phyloP scores from a whole-genome alignment of 2,113 vertebrate species.

The Lasiurus borealis region DNA sequence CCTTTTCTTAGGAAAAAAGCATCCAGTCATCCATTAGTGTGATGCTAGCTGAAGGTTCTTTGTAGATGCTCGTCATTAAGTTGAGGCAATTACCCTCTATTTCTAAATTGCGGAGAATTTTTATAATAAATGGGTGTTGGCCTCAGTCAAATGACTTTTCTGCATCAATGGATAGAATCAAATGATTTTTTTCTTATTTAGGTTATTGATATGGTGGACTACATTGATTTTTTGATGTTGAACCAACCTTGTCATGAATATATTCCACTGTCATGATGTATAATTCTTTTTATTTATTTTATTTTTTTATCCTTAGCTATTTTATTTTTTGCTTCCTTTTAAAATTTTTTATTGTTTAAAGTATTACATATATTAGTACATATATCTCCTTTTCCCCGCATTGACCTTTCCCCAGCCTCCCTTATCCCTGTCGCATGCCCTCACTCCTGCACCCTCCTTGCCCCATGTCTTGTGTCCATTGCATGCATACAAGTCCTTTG shows the following conservation, averaged over 20 bases:
- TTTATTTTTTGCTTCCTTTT: no score
- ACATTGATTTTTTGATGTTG: constrained; percentile 42
- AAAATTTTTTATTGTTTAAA: no score
- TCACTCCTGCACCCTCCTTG: no score
- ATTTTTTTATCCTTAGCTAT: no score
- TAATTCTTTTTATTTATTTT: constrained; percentile 2
- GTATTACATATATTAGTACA: no score
- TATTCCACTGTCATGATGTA: background rate
- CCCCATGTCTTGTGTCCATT: no score
- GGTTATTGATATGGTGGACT: background rate
- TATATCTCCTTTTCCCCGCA: no score
- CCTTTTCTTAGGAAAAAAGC: background rate
- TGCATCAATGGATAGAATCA: constrained; percentile 15
- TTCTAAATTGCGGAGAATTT: background rate
- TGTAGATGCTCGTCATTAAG: background rate
- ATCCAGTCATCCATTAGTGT: background rate
- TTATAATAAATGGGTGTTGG: background rate
- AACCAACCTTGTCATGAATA: constrained; percentile 35
- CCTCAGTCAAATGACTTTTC: background rate
- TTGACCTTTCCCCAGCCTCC: no score
- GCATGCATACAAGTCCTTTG: no score
- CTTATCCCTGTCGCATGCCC: no score
- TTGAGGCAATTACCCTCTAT: background rate
- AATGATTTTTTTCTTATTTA: constrained; percentile 10
- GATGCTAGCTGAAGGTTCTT: background rate